phyloP scores from a whole-genome alignment of 2,888 invertebrate species.

The Merodon equestris region DNA sequence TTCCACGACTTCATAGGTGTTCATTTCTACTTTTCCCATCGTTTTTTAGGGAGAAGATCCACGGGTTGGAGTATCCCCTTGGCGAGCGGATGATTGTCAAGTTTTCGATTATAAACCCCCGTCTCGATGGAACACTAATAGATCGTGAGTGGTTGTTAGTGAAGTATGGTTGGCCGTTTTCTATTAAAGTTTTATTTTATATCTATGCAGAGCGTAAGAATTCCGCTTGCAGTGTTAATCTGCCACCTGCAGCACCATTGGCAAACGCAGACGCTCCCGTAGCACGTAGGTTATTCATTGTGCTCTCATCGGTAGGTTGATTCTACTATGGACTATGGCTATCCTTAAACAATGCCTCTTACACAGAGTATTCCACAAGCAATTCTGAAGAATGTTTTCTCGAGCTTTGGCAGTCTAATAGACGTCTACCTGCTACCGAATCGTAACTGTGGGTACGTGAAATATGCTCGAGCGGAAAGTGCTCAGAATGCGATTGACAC shows the following conservation, averaged over 20 bases:
- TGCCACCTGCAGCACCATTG: conserved; percentile 84
- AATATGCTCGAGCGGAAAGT: conserved; percentile 87
- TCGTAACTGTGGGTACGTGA: conserved; percentile 95
- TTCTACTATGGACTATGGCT: too few species aligned
- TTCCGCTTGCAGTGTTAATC: conserved; percentile 83
- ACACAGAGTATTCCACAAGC: conserved; percentile 86
- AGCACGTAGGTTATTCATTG: conserved; percentile 84
- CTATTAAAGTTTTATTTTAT: too few species aligned
- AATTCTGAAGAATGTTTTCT: conserved; percentile 92
- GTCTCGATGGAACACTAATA: conserved; percentile 75
- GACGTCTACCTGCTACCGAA: conserved; percentile 93
- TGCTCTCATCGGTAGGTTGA: conserved; percentile 77
- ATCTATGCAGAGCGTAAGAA: conserved; percentile 75
- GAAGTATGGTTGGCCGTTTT: too few species aligned
- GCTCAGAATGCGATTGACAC: conserved; percentile 81
- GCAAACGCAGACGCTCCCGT: conserved; percentile 84
- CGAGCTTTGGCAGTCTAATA: conserved; percentile 93
- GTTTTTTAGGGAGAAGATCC: conserved; percentile 91
- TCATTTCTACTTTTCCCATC: too few species aligned
- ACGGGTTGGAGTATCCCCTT: conserved; percentile 95
- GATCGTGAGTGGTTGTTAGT: conserved; percentile 72
- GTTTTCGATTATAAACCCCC: conserved; percentile 75
- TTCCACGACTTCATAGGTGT: too few species aligned
- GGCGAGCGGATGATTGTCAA: conserved; percentile 86
- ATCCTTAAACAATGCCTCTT: not conserved